A percentile compares a stretch with the other conserved stretches of the same genome.
Conservation (phyloP, 2,888 invertebrate species). For the Lasioglossum villosulum region DNA sequence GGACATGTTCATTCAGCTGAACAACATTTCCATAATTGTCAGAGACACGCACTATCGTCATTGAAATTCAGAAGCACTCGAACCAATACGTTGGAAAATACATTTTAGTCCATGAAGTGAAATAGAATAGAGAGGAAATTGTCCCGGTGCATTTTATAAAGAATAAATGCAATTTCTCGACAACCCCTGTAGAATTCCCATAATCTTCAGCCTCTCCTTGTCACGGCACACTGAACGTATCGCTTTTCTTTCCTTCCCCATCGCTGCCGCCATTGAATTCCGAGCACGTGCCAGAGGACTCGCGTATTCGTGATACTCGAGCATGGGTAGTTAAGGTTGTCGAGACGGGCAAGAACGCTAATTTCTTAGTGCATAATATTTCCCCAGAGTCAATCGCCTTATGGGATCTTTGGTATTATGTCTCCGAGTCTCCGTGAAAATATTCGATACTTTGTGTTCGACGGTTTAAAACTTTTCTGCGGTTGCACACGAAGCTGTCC, state of each 20-base stretch:
- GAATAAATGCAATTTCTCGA: background rate
- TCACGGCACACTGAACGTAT: background rate
- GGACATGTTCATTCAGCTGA: background rate
- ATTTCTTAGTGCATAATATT: background rate
- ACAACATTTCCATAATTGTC: background rate
- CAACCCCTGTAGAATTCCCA: background rate
- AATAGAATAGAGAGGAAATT: background rate
- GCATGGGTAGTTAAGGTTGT: background rate
- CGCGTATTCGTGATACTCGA: background rate
- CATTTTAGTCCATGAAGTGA: background rate
- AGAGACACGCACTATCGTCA: no score
- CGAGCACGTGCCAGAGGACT: background rate
- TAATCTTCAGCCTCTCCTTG: background rate
- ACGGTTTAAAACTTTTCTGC: background rate
- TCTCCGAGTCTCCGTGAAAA: background rate
- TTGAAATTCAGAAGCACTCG: background rate
- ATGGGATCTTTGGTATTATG: background rate
- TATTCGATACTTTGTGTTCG: background rate
- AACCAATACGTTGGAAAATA: background rate
- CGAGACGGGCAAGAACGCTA: background rate
- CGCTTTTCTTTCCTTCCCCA: background rate
- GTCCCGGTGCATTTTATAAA: background rate
- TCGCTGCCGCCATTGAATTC: background rate
- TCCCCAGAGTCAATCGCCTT: background rate
- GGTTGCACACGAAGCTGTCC: no score